Conservation (phyloP, 2,113 vertebrate species). For the Hymenochirus boettgeri region DNA sequence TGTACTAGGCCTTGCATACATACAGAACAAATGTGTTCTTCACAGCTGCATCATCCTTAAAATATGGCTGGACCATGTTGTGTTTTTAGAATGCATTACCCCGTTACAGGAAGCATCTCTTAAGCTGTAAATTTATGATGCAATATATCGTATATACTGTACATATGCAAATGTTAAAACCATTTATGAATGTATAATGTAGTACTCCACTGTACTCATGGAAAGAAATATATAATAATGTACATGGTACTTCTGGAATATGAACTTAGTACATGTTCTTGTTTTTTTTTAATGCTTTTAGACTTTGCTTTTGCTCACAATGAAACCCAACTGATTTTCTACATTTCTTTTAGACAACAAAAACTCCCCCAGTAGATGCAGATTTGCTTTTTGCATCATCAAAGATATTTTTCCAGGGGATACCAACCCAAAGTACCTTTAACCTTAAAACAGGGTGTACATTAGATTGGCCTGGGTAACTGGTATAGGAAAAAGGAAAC, state of each 20-base stretch:
- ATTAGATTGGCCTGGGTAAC: background rate
- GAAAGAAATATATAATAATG: constrained; percentile 45
- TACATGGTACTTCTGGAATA: constrained; percentile 61
- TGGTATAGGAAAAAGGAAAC: background rate
- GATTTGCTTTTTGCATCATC: constrained; percentile 14
- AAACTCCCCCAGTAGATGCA: constrained; percentile 32
- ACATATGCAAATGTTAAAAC: constrained; percentile 58
- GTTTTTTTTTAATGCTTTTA: constrained; percentile 45
- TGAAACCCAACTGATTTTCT: constrained; percentile 38
- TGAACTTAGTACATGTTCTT: no score
- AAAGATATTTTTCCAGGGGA: no score
- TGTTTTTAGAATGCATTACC: constrained; percentile 55
- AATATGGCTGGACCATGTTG: constrained; percentile 76
- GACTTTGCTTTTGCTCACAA: constrained; percentile 37
- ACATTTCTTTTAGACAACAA: constrained; percentile 50
- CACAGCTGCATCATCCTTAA: constrained; percentile 45
- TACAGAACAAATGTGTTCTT: constrained; percentile 41
- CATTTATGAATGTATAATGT: constrained; percentile 59
- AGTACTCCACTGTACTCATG: constrained; percentile 54
- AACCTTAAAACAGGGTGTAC: background rate
- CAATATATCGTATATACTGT: constrained; percentile 58
- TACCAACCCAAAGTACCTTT: no score
- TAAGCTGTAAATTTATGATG: constrained; percentile 67
- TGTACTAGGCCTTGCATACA: constrained; percentile 44
- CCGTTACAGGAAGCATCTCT: constrained; percentile 48